Percentiles rank a stretch among this genome's conserved stretches.
These are phyloP conservation scores for Amaurobius ferox DNA, from an alignment of 2,888 invertebrate species.

Conservation along the genomic window DNA sequence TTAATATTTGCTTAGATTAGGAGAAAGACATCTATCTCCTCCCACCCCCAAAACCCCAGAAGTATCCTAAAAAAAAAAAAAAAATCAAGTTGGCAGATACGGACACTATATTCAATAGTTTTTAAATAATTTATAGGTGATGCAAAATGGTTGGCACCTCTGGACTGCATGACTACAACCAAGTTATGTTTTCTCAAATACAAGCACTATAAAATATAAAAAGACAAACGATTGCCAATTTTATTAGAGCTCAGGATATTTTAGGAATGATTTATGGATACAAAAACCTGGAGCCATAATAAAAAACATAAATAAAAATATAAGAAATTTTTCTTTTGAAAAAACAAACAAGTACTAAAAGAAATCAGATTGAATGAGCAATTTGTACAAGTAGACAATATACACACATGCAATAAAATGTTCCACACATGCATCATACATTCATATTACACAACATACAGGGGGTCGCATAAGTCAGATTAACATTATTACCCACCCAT, in stretches of 20 bases:
- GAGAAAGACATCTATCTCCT: no score
- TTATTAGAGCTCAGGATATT: background rate
- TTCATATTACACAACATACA: slow-evolving; percentile 44
- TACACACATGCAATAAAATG: slow-evolving; percentile 34
- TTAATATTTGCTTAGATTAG: no score
- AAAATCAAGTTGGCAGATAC: no score
- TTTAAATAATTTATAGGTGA: no score
- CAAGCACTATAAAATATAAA: background rate
- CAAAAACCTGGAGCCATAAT: background rate
- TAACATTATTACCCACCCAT: slow-evolving; percentile 51
- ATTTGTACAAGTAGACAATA: slow-evolving; percentile 24
- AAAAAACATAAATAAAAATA: slow-evolving; percentile 5
- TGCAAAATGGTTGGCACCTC: background rate
- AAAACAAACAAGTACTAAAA: background rate
- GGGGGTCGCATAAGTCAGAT: slow-evolving; percentile 57
- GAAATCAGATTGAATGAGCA: slow-evolving; percentile 24
- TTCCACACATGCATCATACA: slow-evolving; percentile 37
- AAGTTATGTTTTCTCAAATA: background rate
- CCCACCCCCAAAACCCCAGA: no score
- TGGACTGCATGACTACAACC: background rate
- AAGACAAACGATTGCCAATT: background rate
- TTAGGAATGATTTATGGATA: slow-evolving; percentile 3
- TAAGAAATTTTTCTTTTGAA: background rate
- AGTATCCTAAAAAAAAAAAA: no score
- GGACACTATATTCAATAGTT: no score